phyloP scores from a whole-genome alignment of 1,140 invertebrate species.

The Cyclargus thomasi region DNA sequence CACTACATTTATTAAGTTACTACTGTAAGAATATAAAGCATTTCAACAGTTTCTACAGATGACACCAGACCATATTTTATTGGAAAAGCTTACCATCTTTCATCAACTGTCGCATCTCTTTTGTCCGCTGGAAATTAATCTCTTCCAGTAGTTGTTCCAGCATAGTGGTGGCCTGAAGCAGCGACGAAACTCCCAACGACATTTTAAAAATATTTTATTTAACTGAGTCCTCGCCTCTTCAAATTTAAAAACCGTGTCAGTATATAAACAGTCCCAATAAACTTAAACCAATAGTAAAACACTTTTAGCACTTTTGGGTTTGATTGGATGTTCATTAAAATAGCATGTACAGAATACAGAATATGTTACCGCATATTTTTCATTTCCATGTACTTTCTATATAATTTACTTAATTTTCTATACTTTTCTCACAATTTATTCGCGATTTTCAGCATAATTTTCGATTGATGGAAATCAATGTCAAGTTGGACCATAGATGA shows the following conservation, averaged over 20 bases:
- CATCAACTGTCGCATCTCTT: constrained; percentile 90
- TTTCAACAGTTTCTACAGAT: not conserved
- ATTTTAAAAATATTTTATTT: constrained; percentile 47
- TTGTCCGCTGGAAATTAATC: constrained; percentile 92
- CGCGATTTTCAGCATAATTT: too few relatives aligned
- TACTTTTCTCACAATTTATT: too few relatives aligned
- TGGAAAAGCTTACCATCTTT: constrained; percentile 83
- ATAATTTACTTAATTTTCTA: too few relatives aligned
- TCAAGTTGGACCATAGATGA: too few relatives aligned
- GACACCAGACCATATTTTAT: not conserved
- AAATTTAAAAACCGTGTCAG: not conserved
- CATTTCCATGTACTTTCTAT: too few relatives aligned
- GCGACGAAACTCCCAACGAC: constrained; percentile 77
- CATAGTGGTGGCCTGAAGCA: constrained; percentile 82
- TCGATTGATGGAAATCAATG: too few relatives aligned
- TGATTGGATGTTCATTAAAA: not conserved
- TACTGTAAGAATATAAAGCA: not conserved
- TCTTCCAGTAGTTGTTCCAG: constrained; percentile 91
- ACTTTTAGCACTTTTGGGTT: not conserved
- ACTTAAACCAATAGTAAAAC: not conserved
- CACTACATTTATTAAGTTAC: too few relatives aligned
- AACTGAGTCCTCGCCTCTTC: constrained; percentile 27
- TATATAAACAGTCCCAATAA: not conserved
- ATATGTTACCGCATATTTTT: not conserved
- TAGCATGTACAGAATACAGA: not conserved